A percentile compares a stretch with the other conserved stretches of the same genome.
phyloP scores from a whole-genome alignment of 1,140 invertebrate species.

The Proctacanthus coquilletti region DNA sequence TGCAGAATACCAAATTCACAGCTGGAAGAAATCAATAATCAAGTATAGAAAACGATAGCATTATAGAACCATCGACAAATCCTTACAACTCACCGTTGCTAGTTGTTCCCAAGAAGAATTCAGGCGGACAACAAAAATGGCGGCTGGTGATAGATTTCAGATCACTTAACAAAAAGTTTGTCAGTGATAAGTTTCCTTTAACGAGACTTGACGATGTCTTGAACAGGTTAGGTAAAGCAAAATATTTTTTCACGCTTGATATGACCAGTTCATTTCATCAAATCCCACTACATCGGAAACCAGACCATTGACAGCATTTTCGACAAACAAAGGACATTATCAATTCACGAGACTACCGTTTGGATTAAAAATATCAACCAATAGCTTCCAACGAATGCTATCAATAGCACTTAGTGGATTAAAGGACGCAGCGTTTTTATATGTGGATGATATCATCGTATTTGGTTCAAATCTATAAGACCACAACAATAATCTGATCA shows the following conservation, averaged over 20 bases:
- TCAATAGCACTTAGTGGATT: slow-evolving; percentile 8
- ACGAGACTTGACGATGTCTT: slow-evolving; percentile 31
- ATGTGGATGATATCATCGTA: slow-evolving; percentile 14
- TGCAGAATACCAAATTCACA: slow-evolving; percentile 12
- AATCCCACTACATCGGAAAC: slow-evolving; percentile 18
- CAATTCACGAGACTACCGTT: slow-evolving; percentile 8
- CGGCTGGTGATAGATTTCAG: slow-evolving; percentile 14
- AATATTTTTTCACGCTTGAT: slow-evolving; percentile 30
- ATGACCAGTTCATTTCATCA: slow-evolving; percentile 31
- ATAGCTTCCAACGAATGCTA: slow-evolving; percentile 8
- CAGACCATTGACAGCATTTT: slow-evolving; percentile 16
- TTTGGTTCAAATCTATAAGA: slow-evolving; percentile 8
- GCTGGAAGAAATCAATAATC: slow-evolving; percentile 9
- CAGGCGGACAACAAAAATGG: slow-evolving; percentile 9
- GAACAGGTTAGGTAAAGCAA: slow-evolving; percentile 17
- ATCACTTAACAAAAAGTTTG: slow-evolving; percentile 14
- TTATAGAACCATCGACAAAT: slow-evolving; percentile 10
- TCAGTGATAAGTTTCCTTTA: slow-evolving; percentile 28
- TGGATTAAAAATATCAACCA: slow-evolving; percentile 7
- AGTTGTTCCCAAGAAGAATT: slow-evolving; percentile 11
- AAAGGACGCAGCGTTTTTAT: slow-evolving; percentile 9
- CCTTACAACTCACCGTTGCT: slow-evolving; percentile 13
- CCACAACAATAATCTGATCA: slow-evolving; percentile 8
- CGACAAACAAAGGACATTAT: slow-evolving; percentile 5
- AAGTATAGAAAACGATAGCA: slow-evolving; percentile 11